A percentile compares a stretch with the other conserved stretches of the same genome.
These are phyloP conservation scores for Ophioderma brevispina DNA, from an alignment of 35 echinoderm and acorn worm species.

Conservation along the genomic window DNA sequence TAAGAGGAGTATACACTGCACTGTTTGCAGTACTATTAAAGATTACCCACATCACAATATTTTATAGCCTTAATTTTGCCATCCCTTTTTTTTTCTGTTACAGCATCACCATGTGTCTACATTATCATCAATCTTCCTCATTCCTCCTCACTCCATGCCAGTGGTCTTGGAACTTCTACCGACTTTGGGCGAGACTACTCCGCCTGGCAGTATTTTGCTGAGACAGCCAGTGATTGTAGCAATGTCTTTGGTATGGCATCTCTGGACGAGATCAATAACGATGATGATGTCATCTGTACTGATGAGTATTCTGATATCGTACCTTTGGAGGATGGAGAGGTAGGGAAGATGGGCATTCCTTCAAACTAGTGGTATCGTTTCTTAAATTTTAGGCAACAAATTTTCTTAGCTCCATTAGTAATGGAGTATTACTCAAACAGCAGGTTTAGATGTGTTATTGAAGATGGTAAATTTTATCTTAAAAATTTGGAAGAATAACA, in stretches of 20 bases:
- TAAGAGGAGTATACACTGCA: no score
- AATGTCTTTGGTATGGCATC: slow-evolving; percentile 80
- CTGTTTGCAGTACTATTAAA: no score
- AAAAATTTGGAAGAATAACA: no score
- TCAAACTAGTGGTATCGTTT: no score
- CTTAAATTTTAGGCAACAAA: no score
- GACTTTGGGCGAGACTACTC: slow-evolving; percentile 85
- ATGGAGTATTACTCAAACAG: no score
- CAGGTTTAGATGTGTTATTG: no score
- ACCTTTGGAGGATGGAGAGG: slow-evolving; percentile 97
- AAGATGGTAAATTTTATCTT: no score
- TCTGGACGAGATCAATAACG: slow-evolving; percentile 52
- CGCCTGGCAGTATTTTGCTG: slow-evolving; percentile 98
- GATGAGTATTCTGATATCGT: slow-evolving; percentile 95
- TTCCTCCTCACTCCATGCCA: slow-evolving; percentile 85
- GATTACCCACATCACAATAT: no score
- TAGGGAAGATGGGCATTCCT: no score
- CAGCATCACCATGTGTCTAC: slow-evolving; percentile 96
- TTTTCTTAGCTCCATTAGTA: no score
- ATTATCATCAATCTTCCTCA: slow-evolving; percentile 95
- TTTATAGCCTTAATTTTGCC: no score
- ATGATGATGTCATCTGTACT: slow-evolving; percentile 94
- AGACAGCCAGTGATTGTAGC: slow-evolving; percentile 75
- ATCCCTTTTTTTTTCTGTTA: neutral
- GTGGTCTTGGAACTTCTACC: slow-evolving; percentile 87